Base-by-base conservation (phyloP, 2,888 invertebrate species). In the Caenorhabditis imperialis region DNA sequence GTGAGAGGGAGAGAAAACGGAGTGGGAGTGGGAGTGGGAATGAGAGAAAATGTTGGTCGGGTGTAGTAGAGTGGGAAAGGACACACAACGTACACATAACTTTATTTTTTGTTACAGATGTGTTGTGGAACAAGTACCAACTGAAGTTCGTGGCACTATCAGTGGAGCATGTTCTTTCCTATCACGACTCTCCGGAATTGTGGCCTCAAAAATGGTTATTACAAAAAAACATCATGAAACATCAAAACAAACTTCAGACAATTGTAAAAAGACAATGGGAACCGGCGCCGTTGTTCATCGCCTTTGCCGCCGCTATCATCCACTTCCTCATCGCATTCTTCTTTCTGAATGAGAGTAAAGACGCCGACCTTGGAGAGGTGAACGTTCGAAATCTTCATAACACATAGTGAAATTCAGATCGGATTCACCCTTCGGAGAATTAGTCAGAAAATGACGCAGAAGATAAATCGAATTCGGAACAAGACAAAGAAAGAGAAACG, bases 121-220 rank as follows among this genome's bases (percentile, higher is more conserved):
- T 35, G 62, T 76, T 10, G 70, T 76, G 1, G 76, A 76, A 37
- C 72, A 72, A 58, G 62, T 76, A 22, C 76, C 76, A 20, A 72
- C 76, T 3, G 76, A 76, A 62, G 61, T 76, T 4, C 40, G 76
- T 16, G 67, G 67, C 1, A 76, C 71, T 1, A 70, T 72, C 20
- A 57, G 61, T 38, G 76, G 76, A 48, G 67, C 58, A 22, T 76
- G 76, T 22, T 67, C 72, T 7, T 70, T 75, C 23, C 22, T 75
- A 0, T 63, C 75, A 1, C 54, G 75, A 50, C 22, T 71, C 7
- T 65, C 67, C 14, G 70, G 63, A 40, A 71, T 75, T n/a, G 35
- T 57, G 6, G 75, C 75, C 1, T 50, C 75, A 1, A 57, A 69
- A 40, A 70, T 75, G 75, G 75, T 75, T 4, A 18, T 25, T 20